These are phyloP conservation scores for Samia ricini DNA, from an alignment of 1,140 invertebrate genomes.

Conservation along the genomic window DNA sequence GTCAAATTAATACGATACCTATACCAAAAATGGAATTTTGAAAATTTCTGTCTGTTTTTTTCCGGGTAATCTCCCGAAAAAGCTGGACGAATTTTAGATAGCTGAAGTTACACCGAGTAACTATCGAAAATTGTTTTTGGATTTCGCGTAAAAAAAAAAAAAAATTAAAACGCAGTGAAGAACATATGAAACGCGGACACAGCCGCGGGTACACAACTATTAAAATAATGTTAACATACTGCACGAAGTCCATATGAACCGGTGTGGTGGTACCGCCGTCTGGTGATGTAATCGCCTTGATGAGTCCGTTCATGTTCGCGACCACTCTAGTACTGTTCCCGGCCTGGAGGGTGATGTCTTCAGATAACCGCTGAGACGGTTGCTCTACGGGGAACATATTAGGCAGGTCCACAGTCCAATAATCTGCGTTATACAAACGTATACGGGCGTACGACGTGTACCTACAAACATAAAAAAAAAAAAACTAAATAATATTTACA, in stretches of 20 bases:
- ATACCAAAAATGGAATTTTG: no score
- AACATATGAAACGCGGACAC: no score
- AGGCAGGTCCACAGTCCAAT: conserved; percentile 54
- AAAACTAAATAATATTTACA: no score
- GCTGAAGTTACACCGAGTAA: no score
- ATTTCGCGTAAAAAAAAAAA: no score
- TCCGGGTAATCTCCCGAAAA: no score
- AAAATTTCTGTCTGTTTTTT: no score
- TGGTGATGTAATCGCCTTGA: conserved; percentile 47
- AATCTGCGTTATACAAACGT: conserved; percentile 63
- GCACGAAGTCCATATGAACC: conserved; percentile 63
- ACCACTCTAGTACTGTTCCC: conserved; percentile 45
- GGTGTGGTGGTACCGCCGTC: conserved; percentile 39
- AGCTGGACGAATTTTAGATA: no score
- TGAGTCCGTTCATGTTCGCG: conserved; percentile 38
- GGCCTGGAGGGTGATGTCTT: conserved; percentile 49
- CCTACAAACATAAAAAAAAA: conserved; percentile 28
- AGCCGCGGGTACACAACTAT: no score
- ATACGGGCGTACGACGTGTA: conserved; percentile 59
- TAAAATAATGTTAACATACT: conserved; percentile 42
- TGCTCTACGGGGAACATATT: conserved; percentile 62
- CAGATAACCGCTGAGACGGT: conserved; percentile 33
- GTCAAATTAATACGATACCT: no score
- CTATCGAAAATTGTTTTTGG: no score
- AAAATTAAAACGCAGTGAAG: no score